Evolutionary conservation across 92 coral and sea anemone species (phyloP).

Genomic region (Heteractis magnifica): DNA sequence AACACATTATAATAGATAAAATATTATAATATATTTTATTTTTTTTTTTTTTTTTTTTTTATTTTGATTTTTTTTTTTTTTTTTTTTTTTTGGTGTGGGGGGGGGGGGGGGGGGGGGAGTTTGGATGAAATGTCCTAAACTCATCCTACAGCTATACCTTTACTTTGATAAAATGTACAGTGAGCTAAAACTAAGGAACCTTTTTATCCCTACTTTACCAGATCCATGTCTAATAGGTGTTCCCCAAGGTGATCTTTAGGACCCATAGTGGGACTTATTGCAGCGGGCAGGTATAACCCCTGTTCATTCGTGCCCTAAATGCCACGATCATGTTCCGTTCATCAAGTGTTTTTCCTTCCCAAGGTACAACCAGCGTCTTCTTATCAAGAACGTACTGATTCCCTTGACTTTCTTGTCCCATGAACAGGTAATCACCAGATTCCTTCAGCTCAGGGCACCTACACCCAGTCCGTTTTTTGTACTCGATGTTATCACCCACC

Average conservation of each 20-base stretch:
- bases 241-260: background rate
- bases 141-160: no score
- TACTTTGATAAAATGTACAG: no score
- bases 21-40: no score
- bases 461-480: constrained; percentile 71
- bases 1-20: no score
- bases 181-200: no score
- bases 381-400: constrained; percentile 57
- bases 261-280: background rate
- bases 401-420: constrained; percentile 67
- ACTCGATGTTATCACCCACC: constrained; percentile 44
- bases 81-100: no score
- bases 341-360: constrained; percentile 38
- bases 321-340: background rate
- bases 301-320: constrained; percentile 29
- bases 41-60: no score
- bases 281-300: constrained; percentile 7
- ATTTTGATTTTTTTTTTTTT: no score
- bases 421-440: constrained; percentile 61
- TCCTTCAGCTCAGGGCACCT: constrained; percentile 63
- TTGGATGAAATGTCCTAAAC: no score
- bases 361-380: constrained; percentile 61
- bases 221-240: no score
- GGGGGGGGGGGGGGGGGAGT: no score
- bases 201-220: no score